phyloP scores from a whole-genome alignment of 2,888 invertebrate genomes.

The Hirudinaria manillensis region DNA sequence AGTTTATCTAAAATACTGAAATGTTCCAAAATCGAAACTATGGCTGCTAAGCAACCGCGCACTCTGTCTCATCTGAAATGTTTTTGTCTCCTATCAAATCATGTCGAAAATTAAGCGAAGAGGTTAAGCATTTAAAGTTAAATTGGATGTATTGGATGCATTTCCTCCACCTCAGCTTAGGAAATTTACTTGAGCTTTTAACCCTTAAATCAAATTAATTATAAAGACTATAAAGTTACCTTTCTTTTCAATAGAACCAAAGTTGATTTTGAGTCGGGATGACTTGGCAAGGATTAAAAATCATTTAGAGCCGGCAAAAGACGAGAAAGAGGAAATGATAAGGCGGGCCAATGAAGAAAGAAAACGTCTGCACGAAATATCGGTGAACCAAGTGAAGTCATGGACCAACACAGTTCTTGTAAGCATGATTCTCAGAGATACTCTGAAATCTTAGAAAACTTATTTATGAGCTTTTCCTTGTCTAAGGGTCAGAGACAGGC shows the following conservation, averaged over 20 bases:
- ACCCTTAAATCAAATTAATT: too few species aligned
- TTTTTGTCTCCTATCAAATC: too few species aligned
- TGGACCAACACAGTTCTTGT: conserved; percentile 54
- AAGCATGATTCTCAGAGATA: conserved; percentile 26
- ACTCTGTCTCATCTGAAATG: too few species aligned
- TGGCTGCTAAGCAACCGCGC: too few species aligned
- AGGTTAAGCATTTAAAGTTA: too few species aligned
- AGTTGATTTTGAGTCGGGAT: conserved; percentile 47
- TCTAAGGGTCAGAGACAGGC: conserved; percentile 50
- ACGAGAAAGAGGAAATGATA: conserved; percentile 47
- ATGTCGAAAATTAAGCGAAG: too few species aligned
- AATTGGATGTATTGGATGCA: too few species aligned
- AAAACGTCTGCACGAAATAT: conserved; percentile 47
- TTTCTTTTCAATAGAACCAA: background rate
- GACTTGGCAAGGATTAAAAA: conserved; percentile 52
- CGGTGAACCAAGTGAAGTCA: conserved; percentile 50
- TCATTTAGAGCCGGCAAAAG: conserved; percentile 48
- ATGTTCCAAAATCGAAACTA: too few species aligned
- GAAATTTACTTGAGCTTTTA: too few species aligned
- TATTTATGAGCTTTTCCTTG: background rate
- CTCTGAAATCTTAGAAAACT: background rate
- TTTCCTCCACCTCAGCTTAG: too few species aligned
- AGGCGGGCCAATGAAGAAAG: conserved; percentile 45
- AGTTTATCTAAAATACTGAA: too few species aligned
- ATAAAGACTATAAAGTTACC: background rate